Evolutionary conservation across 2,113 vertebrate genomes (phyloP).

Genomic region (Notarius quadriscutis): DNA sequence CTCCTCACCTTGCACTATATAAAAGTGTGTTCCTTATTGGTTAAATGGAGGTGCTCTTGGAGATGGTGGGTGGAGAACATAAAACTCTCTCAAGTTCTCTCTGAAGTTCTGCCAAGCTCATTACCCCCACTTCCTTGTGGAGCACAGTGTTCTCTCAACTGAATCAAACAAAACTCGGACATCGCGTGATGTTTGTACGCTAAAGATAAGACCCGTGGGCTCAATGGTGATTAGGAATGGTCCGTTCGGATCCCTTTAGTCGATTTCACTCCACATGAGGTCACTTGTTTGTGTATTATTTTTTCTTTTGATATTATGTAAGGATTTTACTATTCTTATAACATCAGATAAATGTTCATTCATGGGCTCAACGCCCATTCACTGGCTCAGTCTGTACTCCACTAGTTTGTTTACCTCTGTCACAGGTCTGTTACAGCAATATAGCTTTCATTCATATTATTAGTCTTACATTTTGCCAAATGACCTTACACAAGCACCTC

Average conservation of each 20-base stretch:
- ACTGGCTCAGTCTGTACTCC: not conserved
- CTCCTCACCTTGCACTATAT: not conserved
- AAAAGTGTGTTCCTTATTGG: not conserved
- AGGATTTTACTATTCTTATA: constrained; percentile 10
- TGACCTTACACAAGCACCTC: not conserved
- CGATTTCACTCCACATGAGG: not conserved
- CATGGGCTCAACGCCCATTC: not conserved
- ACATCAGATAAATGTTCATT: constrained; percentile 16
- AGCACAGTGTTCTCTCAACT: constrained; percentile 31
- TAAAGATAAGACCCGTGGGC: constrained; percentile 35
- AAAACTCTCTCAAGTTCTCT: constrained; percentile 4
- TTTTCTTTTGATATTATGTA: constrained; percentile 19
- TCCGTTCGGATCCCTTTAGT: not conserved
- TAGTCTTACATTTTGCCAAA: not conserved
- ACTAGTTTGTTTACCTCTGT: not conserved
- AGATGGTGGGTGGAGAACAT: not conserved
- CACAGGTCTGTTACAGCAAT: not conserved
- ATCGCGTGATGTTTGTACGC: constrained; percentile 44
- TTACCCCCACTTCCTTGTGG: constrained; percentile 2
- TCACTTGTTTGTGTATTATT: constrained; percentile 25
- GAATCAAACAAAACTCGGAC: not conserved
- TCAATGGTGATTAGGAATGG: constrained; percentile 29
- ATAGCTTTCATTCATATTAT: not conserved
- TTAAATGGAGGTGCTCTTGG: not conserved
- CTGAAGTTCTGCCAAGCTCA: constrained; percentile 30